phyloP scores from a whole-genome alignment of 1,140 invertebrate species.

The Metaphire vulgaris region DNA sequence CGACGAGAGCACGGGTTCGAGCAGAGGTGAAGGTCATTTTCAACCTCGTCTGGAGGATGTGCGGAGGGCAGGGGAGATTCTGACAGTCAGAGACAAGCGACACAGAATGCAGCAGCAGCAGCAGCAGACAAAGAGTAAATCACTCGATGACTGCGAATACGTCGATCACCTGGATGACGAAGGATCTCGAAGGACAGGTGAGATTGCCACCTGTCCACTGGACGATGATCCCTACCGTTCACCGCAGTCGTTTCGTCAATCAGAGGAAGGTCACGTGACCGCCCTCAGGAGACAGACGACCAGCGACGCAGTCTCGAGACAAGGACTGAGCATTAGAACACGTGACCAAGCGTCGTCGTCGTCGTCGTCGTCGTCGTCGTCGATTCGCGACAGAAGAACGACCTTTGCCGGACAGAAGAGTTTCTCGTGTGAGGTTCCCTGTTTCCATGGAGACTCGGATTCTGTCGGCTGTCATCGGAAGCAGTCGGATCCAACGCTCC shows the following conservation, averaged over 20 bases:
- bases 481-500: conserved; percentile 14
- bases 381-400: neutral
- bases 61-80: neutral
- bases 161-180: neutral
- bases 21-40: neutral
- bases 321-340: too few relatives aligned
- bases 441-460: neutral
- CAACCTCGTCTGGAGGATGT: too few relatives aligned
- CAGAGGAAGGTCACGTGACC: too few relatives aligned
- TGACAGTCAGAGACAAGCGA: neutral
- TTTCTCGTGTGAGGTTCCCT: conserved; percentile 15
- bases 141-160: neutral
- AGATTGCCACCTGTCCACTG: too few relatives aligned
- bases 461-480: conserved; percentile 4
- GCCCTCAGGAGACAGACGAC: too few relatives aligned
- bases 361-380: too few relatives aligned
- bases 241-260: too few relatives aligned
- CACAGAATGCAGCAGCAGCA: neutral
- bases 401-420: conserved; percentile 19
- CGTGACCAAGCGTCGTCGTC: too few relatives aligned
- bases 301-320: too few relatives aligned
- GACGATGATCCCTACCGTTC: too few relatives aligned
- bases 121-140: neutral
- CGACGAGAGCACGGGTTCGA: neutral
- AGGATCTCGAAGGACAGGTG: too few relatives aligned